These are phyloP conservation scores for Euwallacea similis DNA, from an alignment of 1,140 invertebrate species.

Conservation along the genomic window DNA sequence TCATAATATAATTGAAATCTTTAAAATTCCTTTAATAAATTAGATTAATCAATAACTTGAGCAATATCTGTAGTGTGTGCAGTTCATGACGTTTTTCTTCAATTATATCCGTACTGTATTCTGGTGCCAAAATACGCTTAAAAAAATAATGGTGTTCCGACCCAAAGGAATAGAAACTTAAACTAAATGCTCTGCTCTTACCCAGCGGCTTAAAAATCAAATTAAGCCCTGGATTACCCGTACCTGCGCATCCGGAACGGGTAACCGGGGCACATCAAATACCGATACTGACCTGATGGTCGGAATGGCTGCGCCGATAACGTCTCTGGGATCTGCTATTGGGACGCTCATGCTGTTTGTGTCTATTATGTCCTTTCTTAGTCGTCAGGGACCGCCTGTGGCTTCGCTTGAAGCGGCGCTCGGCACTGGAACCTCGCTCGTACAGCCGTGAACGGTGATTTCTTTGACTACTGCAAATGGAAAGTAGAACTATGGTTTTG, in stretches of 20 bases:
- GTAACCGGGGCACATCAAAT: slow-evolving; percentile 15
- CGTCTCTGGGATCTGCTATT: slow-evolving; percentile 47
- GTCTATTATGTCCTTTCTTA: slow-evolving; percentile 57
- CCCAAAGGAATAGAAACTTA: slow-evolving; percentile 11
- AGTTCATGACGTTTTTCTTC: too few species aligned
- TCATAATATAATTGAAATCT: too few species aligned
- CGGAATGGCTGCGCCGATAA: slow-evolving; percentile 48
- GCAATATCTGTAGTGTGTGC: too few species aligned
- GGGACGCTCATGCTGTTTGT: slow-evolving; percentile 36
- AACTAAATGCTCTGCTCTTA: slow-evolving; percentile 24
- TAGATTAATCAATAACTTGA: too few species aligned
- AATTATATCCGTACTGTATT: background rate
- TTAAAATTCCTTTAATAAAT: too few species aligned
- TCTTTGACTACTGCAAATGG: slow-evolving; percentile 60
- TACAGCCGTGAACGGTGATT: slow-evolving; percentile 63
- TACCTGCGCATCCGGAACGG: slow-evolving; percentile 5
- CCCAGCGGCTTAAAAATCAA: background rate
- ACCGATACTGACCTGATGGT: slow-evolving; percentile 52
- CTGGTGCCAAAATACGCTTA: slow-evolving; percentile 22
- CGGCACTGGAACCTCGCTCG: slow-evolving; percentile 63
- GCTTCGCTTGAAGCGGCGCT: slow-evolving; percentile 65
- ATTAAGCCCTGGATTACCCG: slow-evolving; percentile 1
- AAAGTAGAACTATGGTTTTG: slow-evolving; percentile 11
- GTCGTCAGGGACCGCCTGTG: slow-evolving; percentile 63
- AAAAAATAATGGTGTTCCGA: slow-evolving; percentile 9